Evolutionary conservation across 2,113 vertebrate species (phyloP), one percentile per base, ranked within the genome.

Genomic region (Mustela nigripes): DNA sequence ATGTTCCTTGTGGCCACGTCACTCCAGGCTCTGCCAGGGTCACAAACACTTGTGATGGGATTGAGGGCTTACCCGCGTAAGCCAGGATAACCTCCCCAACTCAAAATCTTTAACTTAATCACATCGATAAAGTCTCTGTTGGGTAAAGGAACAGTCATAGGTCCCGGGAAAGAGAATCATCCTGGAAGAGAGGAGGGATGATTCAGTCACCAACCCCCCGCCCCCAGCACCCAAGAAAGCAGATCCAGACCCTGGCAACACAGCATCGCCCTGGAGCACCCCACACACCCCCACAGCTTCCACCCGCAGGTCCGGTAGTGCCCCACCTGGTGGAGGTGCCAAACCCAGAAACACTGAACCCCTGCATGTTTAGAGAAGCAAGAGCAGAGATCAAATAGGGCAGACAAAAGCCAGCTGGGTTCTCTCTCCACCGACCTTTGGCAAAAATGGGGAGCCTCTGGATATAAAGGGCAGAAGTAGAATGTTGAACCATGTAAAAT

Each of bases 391-490:
- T 19, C 24, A 36, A 26, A 31, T 12, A 31, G 80, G 21, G 5
- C 2, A 6, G 6, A 62, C 60, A 78, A 67, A 67, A 69, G 15
- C 31, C 65, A 5, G 31, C 2, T 2, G 1, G 42, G 2, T 39
- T 39, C 74, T 63, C 53, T 53, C 7, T 58, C 31, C 50, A 0
- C 22, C 24, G 45, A 71, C 67, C 91, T 65, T 31, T 19, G 11
- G 76, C 24, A 45, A 74, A 48, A 86, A 45, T 4, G 2, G 60
- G 90, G 11, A 63, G 28, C 60, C 15, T 45, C n/a, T 1, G 0
- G 45, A 45, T 22, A n/a, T 2, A 22, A 80, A 11, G 11, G 1
- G 26, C 50, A 14, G 12, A 24, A 14, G 24, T 0, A 6, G 1
- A 9, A 79, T 86, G 45, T 1, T 28, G 36, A 71, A 4, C 16